Evolutionary conservation across 2,888 invertebrate genomes (phyloP).

Genomic region (Plebejus anna): DNA sequence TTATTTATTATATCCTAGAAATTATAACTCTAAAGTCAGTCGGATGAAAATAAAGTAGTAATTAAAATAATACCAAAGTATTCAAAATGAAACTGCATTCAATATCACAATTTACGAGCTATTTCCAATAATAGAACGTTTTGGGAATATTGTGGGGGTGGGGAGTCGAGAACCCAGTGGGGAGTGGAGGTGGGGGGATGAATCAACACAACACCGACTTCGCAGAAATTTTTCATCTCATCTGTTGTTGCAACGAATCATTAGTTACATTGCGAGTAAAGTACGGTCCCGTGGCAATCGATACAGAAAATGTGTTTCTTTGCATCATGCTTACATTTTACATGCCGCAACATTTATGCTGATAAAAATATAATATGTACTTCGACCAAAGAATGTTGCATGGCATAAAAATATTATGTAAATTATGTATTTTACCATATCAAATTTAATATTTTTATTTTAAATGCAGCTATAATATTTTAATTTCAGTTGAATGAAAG

Average conservation of each 20-base stretch:
- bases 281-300: not conserved
- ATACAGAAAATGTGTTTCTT: not conserved
- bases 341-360: not conserved
- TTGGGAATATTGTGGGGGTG: not conserved
- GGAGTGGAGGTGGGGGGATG: not conserved
- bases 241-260: slow-evolving; percentile 34
- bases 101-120: not conserved
- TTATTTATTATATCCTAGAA: too few relatives aligned
- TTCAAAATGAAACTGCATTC: not conserved
- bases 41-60: not conserved
- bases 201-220: slow-evolving; percentile 9
- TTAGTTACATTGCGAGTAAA: slow-evolving; percentile 4
- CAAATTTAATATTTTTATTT: too few relatives aligned
- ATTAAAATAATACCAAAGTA: not conserved
- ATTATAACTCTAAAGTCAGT: too few relatives aligned
- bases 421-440: too few relatives aligned
- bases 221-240: slow-evolving; percentile 42
- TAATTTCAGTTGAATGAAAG: not conserved
- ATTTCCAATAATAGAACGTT: slow-evolving; percentile 16
- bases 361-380: not conserved
- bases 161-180: not conserved
- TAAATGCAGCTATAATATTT: not conserved
- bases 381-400: too few relatives aligned
- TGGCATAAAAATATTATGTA: too few relatives aligned
- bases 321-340: not conserved